A percentile compares a stretch with the other conserved stretches of the same genome.
Evolutionary conservation across 2,888 invertebrate species (phyloP).

Genomic region (Rotaria magnacalcarata): DNA sequence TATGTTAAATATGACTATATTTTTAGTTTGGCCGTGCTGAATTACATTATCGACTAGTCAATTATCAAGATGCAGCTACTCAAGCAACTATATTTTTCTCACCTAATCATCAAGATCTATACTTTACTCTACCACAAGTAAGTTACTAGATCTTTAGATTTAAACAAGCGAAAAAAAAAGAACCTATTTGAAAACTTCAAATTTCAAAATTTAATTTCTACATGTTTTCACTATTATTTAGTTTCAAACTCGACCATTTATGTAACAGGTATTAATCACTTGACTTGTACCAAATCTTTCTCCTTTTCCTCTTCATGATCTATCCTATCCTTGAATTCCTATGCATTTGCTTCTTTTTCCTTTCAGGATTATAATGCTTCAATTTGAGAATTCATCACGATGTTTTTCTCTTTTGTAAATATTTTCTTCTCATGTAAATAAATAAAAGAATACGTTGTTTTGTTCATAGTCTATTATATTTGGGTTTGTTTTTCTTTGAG

Average conservation of each 20-base stretch:
- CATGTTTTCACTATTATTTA: neutral
- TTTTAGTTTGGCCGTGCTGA: constrained; percentile 54
- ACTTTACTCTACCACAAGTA: constrained; percentile 51
- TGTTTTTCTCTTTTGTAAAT: neutral
- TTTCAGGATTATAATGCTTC: neutral
- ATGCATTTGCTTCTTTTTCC: neutral
- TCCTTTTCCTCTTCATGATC: too few species aligned
- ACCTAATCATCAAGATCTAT: constrained; percentile 51
- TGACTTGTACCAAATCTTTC: too few species aligned
- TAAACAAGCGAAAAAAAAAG: too few species aligned
- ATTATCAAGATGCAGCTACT: constrained; percentile 52
- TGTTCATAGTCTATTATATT: constrained; percentile 3
- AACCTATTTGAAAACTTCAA: too few species aligned
- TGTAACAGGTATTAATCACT: too few species aligned
- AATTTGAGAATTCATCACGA: neutral
- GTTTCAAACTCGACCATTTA: neutral
- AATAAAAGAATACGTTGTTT: neutral
- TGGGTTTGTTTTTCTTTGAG: neutral
- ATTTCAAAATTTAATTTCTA: neutral
- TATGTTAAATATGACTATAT: neutral
- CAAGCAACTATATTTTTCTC: constrained; percentile 53
- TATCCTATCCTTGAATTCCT: neutral
- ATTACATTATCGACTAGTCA: constrained; percentile 54
- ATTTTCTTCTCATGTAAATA: neutral
- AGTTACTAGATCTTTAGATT: neutral